These are phyloP conservation scores for Chlamydotis undulata DNA, from an alignment of 2,113 vertebrate genomes.

Conservation along the genomic window DNA sequence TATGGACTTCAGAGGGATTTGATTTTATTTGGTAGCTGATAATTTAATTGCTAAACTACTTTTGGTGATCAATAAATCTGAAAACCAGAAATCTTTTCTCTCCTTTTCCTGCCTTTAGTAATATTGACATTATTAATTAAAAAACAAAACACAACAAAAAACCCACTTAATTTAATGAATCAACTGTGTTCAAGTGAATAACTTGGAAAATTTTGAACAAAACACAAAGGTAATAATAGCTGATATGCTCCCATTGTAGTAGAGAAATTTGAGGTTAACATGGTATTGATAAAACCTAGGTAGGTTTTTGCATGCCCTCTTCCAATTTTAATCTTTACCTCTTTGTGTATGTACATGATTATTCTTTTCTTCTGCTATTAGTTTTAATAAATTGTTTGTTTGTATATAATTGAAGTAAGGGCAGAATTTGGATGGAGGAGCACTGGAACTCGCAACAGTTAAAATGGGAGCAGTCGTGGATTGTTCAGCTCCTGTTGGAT, in stretches of 20 bases:
- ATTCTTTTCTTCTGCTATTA: neutral
- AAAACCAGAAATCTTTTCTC: neutral
- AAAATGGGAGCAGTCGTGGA: fast-evolving
- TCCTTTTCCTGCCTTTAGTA: neutral
- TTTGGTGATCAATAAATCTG: neutral
- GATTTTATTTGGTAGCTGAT: constrained; percentile 37
- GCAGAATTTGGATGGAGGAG: neutral
- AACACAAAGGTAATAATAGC: neutral
- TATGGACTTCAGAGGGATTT: constrained; percentile 29
- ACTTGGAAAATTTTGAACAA: neutral
- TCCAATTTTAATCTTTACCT: neutral
- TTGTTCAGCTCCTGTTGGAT: neutral
- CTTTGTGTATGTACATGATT: too few relatives aligned
- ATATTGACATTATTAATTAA: neutral
- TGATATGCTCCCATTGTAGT: neutral
- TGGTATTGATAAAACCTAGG: neutral
- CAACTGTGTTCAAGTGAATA: neutral
- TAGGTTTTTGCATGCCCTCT: neutral
- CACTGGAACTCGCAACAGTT: neutral
- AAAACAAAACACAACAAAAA: neutral
- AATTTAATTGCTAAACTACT: constrained; percentile 24
- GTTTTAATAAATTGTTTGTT: neutral
- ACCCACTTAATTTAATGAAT: neutral
- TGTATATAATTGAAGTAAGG: neutral
- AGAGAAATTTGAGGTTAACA: neutral